A percentile compares a stretch with the other conserved stretches of the same genome.
phyloP scores from a whole-genome alignment of 2,797 vertebrate genomes.

The Philypnodon macrostomus region DNA sequence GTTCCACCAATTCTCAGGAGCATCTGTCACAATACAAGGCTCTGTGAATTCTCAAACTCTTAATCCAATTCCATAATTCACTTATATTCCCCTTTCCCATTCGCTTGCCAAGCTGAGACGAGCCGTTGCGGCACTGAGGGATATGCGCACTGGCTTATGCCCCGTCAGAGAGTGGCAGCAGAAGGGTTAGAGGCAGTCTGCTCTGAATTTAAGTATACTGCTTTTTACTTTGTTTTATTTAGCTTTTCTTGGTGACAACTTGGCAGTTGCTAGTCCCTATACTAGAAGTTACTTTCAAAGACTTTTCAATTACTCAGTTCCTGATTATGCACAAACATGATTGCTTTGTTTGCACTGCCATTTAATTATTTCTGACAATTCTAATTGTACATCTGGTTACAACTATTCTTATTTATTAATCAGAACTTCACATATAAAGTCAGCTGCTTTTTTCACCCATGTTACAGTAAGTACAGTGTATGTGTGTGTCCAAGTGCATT shows the following conservation, averaged over 20 bases:
- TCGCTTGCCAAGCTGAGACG: slow-evolving; percentile 47
- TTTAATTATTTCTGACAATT: slow-evolving; percentile 19
- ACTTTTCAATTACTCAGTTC: slow-evolving; percentile 3
- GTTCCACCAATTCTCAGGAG: slow-evolving; percentile 32
- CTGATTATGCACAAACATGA: slow-evolving; percentile 13
- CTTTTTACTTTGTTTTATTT: slow-evolving; percentile 13
- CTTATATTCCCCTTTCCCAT: slow-evolving; percentile 46
- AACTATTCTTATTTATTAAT: slow-evolving; percentile 11
- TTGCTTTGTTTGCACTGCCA: slow-evolving; percentile 16
- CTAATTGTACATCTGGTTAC: neutral
- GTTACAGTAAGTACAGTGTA: neutral
- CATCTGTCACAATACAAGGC: slow-evolving; percentile 53
- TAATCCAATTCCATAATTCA: slow-evolving; percentile 69
- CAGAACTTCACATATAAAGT: neutral
- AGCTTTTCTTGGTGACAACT: slow-evolving; percentile 18
- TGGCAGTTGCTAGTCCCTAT: slow-evolving; percentile 6
- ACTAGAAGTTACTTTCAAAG: slow-evolving; percentile 15
- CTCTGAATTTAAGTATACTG: slow-evolving; percentile 28
- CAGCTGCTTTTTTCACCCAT: neutral
- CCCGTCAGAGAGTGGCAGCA: slow-evolving; percentile 47
- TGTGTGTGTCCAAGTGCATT: slow-evolving; percentile 2
- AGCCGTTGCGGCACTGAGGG: slow-evolving; percentile 40
- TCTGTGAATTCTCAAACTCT: slow-evolving; percentile 61
- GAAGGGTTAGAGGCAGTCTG: slow-evolving; percentile 36
- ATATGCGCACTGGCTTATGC: slow-evolving; percentile 48